Evolutionary conservation across 2,797 vertebrate genomes (phyloP), one percentile per base, ranked within the genome.

Genomic region (Tolypeutes matacus): DNA sequence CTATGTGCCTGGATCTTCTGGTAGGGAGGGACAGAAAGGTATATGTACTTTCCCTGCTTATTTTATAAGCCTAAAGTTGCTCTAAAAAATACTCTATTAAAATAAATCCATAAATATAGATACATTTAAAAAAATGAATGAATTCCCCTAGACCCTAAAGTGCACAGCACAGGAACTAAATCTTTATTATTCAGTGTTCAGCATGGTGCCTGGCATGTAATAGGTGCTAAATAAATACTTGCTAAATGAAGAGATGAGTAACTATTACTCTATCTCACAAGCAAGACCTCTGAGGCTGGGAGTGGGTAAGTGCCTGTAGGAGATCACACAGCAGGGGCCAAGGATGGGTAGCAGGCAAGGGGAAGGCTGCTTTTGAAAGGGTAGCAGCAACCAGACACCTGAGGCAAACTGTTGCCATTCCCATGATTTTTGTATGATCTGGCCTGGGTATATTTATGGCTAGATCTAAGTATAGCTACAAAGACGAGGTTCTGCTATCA

Each of bases 401-500:
- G 34, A 46, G 86, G 64, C 20, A 51, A 87, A 94, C 42, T 51
- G 31, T 85, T 83, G 82, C 60, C 80, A 83, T 90, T 93, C 73
- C 78, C 85, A 65, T 56, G 3, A 67, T 95, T 95, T 90, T 93
- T 82, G 91, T 92, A 91, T 64, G 95, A 94, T 56, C 69, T 72
- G 42, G 80, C 18, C 60, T 20, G 21, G 77, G 75, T 70, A 31
- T 96, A 93, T 95, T 95, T 95, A 83, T 77, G 95, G 72, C 62
- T 18, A 60, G 76, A 72, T 85, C 91, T 93, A 95, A 89, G 87
- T 95, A 87, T 93, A 96, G 80, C 93, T 93, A 93, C 76, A 93
- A 87, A 93, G 72, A 94, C 78, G 91, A 94, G 70, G 7, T 72
- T 84, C 67, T 93, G 89, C 20, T 42, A 89, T 77, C 65, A 77